phyloP scores from a whole-genome alignment of 2,113 vertebrate genomes.

The Pipa parva region DNA sequence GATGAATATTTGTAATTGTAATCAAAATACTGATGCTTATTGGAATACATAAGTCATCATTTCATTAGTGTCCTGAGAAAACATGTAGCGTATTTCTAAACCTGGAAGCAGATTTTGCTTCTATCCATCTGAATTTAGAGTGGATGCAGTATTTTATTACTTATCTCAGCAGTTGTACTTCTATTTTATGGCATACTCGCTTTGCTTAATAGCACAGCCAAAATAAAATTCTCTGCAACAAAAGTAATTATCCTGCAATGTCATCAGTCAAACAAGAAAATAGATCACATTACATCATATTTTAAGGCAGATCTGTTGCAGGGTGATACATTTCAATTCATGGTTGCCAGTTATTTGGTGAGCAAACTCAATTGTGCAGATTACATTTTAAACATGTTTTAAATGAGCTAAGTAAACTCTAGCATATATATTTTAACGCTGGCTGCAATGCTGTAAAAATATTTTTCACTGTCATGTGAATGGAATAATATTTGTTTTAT shows the following conservation, averaged over 20 bases:
- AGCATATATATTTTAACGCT: conserved; percentile 2
- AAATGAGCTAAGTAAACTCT: conserved; percentile 47
- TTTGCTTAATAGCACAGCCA: conserved; percentile 18
- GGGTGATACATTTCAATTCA: conserved; percentile 48
- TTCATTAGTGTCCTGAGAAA: not conserved
- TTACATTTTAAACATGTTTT: conserved; percentile 46
- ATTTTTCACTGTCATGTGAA: conserved; percentile 44
- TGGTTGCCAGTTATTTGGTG: conserved; percentile 24
- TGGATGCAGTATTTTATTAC: conserved; percentile 6
- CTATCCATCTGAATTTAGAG: not conserved
- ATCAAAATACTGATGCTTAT: not conserved
- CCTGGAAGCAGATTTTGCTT: conserved; percentile 8
- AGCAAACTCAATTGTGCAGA: conserved; percentile 44
- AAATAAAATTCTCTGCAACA: conserved; percentile 21
- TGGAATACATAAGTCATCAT: not conserved
- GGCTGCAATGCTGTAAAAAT: conserved; percentile 44
- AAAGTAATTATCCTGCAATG: conserved; percentile 42
- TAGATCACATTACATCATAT: conserved; percentile 41
- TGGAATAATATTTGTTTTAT: conserved; percentile 13
- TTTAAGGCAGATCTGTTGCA: conserved; percentile 50
- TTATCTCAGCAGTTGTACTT: conserved; percentile 18
- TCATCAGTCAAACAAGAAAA: conserved; percentile 40
- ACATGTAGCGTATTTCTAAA: conserved; percentile 1
- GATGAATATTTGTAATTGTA: no score
- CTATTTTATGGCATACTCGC: not conserved